Base-by-base conservation (phyloP, 2,113 vertebrate species). In the Rynchops niger region DNA sequence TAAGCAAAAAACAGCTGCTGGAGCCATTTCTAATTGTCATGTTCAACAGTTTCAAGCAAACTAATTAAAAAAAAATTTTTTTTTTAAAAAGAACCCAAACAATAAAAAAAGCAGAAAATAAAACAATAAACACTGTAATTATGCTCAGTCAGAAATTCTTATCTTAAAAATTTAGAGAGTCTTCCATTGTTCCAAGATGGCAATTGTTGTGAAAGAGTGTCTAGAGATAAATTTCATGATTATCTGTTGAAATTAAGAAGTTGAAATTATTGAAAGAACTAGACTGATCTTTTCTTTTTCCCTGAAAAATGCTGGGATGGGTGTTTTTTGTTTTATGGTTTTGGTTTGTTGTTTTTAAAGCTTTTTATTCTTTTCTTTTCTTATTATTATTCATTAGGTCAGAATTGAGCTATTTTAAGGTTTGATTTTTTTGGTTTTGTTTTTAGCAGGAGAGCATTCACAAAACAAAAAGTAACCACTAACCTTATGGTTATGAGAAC, bases 1-100 rank as follows among this genome's bases (percentile, higher is more conserved):
- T 53, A n/a, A 62, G 77, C 13, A 67, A 38, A 38, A 76, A 96
- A 22, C 63, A 93, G 47, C 56, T 95, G 42, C 34, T 95, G 79
- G 43, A 95, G 36, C 40, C 43, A 83, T 18, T 58, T 86, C 26
- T 77, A 82, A 87, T 72, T 34, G 66, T 43, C 21, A 76, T n/a
- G 45, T 29, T 77, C 6, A 25, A 38, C 6, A 22, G 21, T 86
- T 91, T 93, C 36, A 86, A 93, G 62, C 9, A 91, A 96, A 79
- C 16, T 12, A 77, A 82, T 86, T 77, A 85, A 67, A 20, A 56
- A 36, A 61, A 34, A 69, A n/a, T n/a, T n/a, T n/a, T n/a, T n/a
- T n/a, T n/a, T n/a, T n/a, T n/a, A 36, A 61, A 34, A 69, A 67
- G 1, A 36, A 22, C 74, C 30, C 67, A 61, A 7, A 47, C 13